Evolutionary conservation across 2,113 vertebrate species (phyloP), one percentile per base, ranked within the genome.

Genomic region (Ramphastos sulfuratus): DNA sequence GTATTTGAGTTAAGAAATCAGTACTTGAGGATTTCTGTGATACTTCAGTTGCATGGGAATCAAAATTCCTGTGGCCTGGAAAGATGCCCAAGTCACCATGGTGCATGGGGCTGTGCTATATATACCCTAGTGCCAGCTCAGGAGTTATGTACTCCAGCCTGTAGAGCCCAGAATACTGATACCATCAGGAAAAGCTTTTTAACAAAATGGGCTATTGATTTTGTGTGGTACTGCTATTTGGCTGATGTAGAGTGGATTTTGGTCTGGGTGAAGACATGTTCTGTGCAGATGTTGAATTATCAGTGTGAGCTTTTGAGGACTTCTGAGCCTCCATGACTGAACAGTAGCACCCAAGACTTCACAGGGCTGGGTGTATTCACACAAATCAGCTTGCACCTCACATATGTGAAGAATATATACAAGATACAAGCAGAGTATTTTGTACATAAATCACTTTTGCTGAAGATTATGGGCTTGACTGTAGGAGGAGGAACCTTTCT

Each of bases 331-430:
- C 23, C 12, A 1, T 3, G 3, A 14, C 64, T 23, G 44, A 55
- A 11, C 0, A 4, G 15, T 10, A 35, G 25, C 8, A 1, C 52
- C 56, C 37, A 6, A 12, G 67, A 33, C 31, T 59, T 71, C 9
- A 4, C 11, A 1, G 14, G 20, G 12, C 7, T 64, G 37, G 24
- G 46, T 81, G 4, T 42, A 19, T 0, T 3, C 31, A 15, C 25
- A 11, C 7, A 5, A 1, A 15, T 30, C 60, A 4, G 5, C 8
- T 54, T 69, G 15, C 7, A 31, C 7, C 52, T 42, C 15, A 79
- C 46, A 54, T 23, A 42, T 25, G 21, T 15, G 28, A 58, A 31
- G 30, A 3, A 15, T 21, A 5, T 54, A 3, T 59, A 20, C 44
- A 19, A 39, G n/a, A 13, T 35, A 42, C 3, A 65, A 64, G 18